These are phyloP conservation scores for Meghimatium bilineatum DNA, from an alignment of 2,888 invertebrate species.

Conservation along the genomic window DNA sequence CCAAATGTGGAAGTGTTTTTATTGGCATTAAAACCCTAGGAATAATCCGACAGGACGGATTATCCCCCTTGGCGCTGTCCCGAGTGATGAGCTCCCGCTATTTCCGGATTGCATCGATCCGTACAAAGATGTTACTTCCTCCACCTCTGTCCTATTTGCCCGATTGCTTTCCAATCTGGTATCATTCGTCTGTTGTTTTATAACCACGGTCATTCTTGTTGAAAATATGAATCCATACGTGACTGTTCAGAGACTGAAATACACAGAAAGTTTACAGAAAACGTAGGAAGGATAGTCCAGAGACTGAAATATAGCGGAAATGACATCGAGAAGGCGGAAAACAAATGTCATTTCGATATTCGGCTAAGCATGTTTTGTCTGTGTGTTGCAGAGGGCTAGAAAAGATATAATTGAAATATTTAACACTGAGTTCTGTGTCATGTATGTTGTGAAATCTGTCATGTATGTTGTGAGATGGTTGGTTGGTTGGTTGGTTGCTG, in stretches of 20 bases:
- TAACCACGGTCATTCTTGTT: neutral
- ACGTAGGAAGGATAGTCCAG: no score
- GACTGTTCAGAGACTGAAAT: neutral
- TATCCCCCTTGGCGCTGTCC: slow-evolving; percentile 39
- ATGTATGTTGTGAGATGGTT: no score
- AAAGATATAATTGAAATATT: no score
- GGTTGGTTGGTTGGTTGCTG: no score
- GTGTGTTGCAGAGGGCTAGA: no score
- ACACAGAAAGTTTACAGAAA: neutral
- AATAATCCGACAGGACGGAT: slow-evolving; percentile 35
- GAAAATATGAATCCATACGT: neutral
- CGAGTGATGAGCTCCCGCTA: slow-evolving; percentile 24
- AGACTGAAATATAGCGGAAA: no score
- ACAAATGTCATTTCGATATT: no score
- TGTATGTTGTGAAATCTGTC: no score
- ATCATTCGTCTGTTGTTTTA: neutral
- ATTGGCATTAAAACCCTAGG: slow-evolving; percentile 19
- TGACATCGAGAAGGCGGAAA: no score
- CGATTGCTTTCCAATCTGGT: neutral
- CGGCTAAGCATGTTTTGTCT: no score
- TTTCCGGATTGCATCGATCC: slow-evolving; percentile 29
- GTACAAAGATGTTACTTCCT: slow-evolving; percentile 5
- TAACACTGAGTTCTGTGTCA: no score
- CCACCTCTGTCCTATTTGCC: neutral
- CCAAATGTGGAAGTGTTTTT: slow-evolving; percentile 6